Conservation (phyloP, 2,888 invertebrate genomes). For the Beris morrisii region DNA sequence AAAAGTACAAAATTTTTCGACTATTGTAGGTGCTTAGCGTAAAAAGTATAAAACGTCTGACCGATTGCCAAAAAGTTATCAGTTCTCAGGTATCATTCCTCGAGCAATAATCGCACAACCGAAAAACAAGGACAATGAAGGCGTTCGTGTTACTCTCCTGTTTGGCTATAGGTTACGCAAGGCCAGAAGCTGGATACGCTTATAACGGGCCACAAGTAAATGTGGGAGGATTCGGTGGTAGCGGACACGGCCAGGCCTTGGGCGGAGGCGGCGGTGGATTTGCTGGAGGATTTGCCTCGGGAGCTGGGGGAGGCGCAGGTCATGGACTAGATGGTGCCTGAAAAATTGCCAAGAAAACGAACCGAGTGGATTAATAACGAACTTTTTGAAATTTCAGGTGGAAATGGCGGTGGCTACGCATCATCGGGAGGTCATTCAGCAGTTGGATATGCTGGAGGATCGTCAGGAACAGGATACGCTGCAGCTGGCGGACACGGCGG, state of each 20-base stretch:
- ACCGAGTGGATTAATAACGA: slow-evolving; percentile 37
- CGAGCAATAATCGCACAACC: not conserved
- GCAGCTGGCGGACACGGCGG: not conserved
- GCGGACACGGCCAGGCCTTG: slow-evolving; percentile 52
- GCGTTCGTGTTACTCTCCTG: slow-evolving; percentile 40
- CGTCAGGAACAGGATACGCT: slow-evolving; percentile 8
- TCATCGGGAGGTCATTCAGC: no score
- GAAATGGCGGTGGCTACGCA: slow-evolving; percentile 32
- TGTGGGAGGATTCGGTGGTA: slow-evolving; percentile 37
- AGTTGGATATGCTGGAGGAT: slow-evolving; percentile 8
- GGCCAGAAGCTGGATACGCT: slow-evolving; percentile 42
- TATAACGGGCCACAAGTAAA: slow-evolving; percentile 46
- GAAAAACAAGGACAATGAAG: slow-evolving; percentile 30
- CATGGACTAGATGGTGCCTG: slow-evolving; percentile 41
- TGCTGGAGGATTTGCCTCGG: slow-evolving; percentile 47
- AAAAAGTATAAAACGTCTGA: slow-evolving; percentile 32
- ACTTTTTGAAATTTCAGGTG: slow-evolving; percentile 6
- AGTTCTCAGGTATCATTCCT: slow-evolving; percentile 30
- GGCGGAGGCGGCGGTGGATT: slow-evolving; percentile 55
- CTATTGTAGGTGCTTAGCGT: slow-evolving; percentile 10
- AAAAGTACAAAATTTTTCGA: slow-evolving; percentile 5
- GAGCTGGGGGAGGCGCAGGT: slow-evolving; percentile 46
- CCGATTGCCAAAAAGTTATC: slow-evolving; percentile 31
- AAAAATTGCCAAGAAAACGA: slow-evolving; percentile 28
- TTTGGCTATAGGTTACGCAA: slow-evolving; percentile 39